Conservation (phyloP, 2,113 vertebrate species). For the Pitta sordida region DNA sequence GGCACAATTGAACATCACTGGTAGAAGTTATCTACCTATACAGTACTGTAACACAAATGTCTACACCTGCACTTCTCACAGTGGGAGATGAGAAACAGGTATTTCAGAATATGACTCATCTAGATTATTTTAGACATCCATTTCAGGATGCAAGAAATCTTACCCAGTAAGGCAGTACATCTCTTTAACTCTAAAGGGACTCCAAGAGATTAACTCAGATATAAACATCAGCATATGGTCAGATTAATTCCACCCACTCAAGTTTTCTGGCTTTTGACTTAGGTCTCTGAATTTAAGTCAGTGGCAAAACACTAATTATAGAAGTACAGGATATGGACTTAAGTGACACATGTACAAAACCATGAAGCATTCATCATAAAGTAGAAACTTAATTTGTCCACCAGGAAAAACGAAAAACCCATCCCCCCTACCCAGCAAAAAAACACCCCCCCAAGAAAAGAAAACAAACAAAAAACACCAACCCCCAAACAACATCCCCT, state of each 20-base stretch:
- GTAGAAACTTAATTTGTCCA: not conserved
- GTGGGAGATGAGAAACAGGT: not conserved
- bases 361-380: not conserved
- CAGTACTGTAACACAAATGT: not conserved
- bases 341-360: not conserved
- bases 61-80: not conserved
- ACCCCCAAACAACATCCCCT: too few species aligned
- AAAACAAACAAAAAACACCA: not conserved
- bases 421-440: too few species aligned
- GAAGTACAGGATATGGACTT: not conserved
- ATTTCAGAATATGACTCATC: not conserved
- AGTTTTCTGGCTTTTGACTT: slow-evolving; percentile 3
- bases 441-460: too few species aligned
- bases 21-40: not conserved
- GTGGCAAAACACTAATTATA: not conserved
- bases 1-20: not conserved
- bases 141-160: not conserved
- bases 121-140: not conserved
- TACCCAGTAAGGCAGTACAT: not conserved
- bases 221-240: slow-evolving; percentile 24
- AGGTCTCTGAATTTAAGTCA: not conserved
- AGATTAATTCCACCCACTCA: slow-evolving; percentile 16
- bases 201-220: not conserved
- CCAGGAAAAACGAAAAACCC: not conserved
- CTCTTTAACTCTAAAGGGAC: not conserved